Evolutionary conservation across 2,797 vertebrate species (phyloP).

Genomic region (Uromys caudimaculatus): DNA sequence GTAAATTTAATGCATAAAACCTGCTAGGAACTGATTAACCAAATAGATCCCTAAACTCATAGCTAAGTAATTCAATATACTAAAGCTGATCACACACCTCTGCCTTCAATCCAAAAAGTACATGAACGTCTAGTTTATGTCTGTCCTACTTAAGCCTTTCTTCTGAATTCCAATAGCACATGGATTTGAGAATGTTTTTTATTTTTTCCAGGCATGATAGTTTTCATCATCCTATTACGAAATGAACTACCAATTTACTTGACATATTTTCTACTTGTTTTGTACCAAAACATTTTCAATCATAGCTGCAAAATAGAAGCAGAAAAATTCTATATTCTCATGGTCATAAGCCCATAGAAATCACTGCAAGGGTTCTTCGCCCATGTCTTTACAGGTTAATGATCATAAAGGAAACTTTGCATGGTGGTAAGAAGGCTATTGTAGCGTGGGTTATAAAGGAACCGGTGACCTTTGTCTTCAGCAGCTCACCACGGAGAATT

Average conservation of each 20-base stretch:
- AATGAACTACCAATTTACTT: conserved; percentile 22
- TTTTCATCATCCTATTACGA: not conserved
- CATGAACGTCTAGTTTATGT: not conserved
- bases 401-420: conserved; percentile 44
- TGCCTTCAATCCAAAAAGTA: conserved; percentile 2
- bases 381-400: not conserved
- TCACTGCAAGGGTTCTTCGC: not conserved
- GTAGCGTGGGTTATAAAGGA: conserved; percentile 28
- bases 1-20: conserved; percentile 81
- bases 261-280: not conserved
- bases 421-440: conserved; percentile 37
- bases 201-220: not conserved
- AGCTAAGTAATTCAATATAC: conserved; percentile 31
- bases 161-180: not conserved
- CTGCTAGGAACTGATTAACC: conserved; percentile 76
- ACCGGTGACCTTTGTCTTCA: conserved; percentile 42
- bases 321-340: not conserved
- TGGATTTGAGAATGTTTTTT: not conserved
- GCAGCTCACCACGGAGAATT: conserved; percentile 45
- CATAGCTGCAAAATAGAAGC: not conserved
- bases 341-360: not conserved
- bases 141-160: not conserved
- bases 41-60: conserved; percentile 51
- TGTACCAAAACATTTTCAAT: not conserved
- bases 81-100: not conserved